These are phyloP conservation scores for Arrhopalites spinosus DNA, from an alignment of 2,888 invertebrate species.

Conservation along the genomic window DNA sequence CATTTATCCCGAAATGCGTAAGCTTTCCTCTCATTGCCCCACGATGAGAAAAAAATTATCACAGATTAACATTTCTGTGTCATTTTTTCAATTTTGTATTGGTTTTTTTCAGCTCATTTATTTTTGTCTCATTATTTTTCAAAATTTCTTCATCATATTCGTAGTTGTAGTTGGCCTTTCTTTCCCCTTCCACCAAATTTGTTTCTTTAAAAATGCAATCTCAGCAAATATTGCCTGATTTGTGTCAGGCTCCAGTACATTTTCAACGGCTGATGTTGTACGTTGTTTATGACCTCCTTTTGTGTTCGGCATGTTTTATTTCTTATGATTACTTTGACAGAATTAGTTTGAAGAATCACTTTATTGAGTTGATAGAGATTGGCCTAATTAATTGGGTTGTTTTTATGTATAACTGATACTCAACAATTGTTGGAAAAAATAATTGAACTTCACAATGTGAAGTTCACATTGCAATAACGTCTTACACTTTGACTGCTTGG, in stretches of 20 bases:
- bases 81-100: constrained; percentile 41
- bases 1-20: constrained; percentile 51
- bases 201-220: constrained; percentile 53
- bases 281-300: constrained; percentile 49
- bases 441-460: too few species aligned
- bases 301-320: constrained; percentile 32
- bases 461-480: too few species aligned
- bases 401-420: too few species aligned
- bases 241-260: constrained; percentile 51
- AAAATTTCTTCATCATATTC: constrained; percentile 40
- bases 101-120: too few species aligned
- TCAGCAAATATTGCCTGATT: constrained; percentile 50
- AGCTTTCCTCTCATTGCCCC: constrained; percentile 49
- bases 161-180: constrained; percentile 54
- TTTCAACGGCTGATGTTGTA: constrained; percentile 45
- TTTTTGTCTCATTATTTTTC: too few species aligned
- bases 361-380: too few species aligned
- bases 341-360: neutral
- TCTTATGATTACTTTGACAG: neutral
- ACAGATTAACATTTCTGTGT: constrained; percentile 34
- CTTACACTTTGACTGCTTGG: too few species aligned
- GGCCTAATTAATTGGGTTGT: too few species aligned
- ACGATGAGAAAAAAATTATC: constrained; percentile 49
- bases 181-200: constrained; percentile 54
- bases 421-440: too few species aligned